These are phyloP conservation scores for Orchesellides sinensis DNA, from an alignment of 2,888 invertebrate species.

Conservation along the genomic window DNA sequence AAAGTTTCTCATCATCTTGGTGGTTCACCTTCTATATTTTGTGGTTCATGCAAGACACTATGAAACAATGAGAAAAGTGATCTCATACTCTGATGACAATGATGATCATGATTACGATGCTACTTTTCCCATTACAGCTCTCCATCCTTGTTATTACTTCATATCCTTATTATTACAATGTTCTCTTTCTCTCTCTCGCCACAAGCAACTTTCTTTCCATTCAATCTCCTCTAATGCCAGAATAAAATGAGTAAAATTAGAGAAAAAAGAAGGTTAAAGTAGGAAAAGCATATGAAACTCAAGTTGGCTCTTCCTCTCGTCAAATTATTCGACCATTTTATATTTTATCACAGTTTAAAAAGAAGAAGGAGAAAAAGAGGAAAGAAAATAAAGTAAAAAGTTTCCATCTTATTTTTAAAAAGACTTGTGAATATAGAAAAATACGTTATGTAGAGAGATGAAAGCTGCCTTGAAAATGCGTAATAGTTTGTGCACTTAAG, in stretches of 20 bases:
- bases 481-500: constrained; percentile 67
- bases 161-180: constrained; percentile 40
- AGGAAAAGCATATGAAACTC: not conserved
- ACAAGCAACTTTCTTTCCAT: constrained; percentile 29
- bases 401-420: constrained; percentile 46
- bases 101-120: constrained; percentile 36
- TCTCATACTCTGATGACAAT: constrained; percentile 13
- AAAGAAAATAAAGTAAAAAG: constrained; percentile 58
- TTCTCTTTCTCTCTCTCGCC: constrained; percentile 9
- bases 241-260: constrained; percentile 44
- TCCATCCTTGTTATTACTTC: constrained; percentile 34
- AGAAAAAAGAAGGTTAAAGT: constrained; percentile 30
- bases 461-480: constrained; percentile 48
- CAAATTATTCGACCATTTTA: not conserved
- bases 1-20: constrained; percentile 42
- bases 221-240: constrained; percentile 31
- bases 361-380: constrained; percentile 19
- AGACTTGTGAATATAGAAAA: constrained; percentile 47
- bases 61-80: not conserved
- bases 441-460: constrained; percentile 46
- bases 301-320: not conserved
- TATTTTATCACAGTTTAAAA: no score
- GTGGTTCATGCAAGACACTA: constrained; percentile 1
- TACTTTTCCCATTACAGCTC: constrained; percentile 33
- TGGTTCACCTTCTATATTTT: constrained; percentile 32